Evolutionary conservation across 2,113 vertebrate genomes (phyloP).

Genomic region (Globicephala melas): DNA sequence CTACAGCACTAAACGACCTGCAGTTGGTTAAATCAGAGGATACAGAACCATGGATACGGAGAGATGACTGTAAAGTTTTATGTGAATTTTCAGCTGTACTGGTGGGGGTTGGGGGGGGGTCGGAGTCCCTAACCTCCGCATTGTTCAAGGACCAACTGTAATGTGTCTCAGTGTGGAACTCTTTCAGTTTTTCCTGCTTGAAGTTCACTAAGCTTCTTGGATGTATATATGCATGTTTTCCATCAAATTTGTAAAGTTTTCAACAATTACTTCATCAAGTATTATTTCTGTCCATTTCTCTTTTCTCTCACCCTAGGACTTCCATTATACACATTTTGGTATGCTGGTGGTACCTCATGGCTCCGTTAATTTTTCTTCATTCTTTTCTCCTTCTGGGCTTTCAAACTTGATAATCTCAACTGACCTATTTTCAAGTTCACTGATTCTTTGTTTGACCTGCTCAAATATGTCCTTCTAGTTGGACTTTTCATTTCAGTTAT

Average conservation of each 20-base stretch:
- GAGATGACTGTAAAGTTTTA: background rate
- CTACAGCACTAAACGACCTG: background rate
- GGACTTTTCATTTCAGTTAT: background rate
- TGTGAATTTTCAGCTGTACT: background rate
- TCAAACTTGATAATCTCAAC: background rate
- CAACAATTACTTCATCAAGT: background rate
- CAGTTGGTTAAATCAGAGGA: background rate
- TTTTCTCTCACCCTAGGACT: background rate
- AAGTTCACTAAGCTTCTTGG: background rate
- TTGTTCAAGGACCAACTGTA: background rate
- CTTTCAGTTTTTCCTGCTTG: background rate
- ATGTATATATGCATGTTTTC: background rate
- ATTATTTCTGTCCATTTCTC: background rate
- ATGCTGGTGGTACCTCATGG: background rate
- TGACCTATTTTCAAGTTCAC: background rate
- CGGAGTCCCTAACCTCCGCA: background rate
- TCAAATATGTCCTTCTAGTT: background rate
- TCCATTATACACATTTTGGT: background rate
- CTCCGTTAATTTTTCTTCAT: background rate
- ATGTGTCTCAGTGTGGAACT: background rate
- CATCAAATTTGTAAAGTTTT: background rate
- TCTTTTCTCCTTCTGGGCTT: background rate
- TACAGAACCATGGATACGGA: background rate
- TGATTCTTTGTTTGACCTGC: background rate
- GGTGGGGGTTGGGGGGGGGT: too few relatives aligned